These are phyloP conservation scores for Phaethon lepturus DNA, from an alignment of 2,113 vertebrate genomes.

Conservation along the genomic window DNA sequence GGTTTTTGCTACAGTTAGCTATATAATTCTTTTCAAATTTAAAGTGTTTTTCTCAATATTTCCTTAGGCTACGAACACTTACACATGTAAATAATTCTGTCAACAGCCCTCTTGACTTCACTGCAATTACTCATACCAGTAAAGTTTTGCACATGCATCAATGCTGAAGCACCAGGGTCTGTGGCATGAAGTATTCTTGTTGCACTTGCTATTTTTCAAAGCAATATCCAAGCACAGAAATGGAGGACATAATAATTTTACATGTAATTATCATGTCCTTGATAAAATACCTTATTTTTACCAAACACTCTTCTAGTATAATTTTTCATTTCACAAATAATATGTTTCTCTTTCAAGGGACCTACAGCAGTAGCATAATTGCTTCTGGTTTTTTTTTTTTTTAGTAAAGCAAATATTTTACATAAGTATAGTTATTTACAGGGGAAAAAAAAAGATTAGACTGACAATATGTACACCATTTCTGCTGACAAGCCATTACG, in stretches of 20 bases:
- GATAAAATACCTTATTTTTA: neutral
- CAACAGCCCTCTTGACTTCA: neutral
- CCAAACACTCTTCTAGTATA: neutral
- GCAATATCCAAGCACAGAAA: neutral
- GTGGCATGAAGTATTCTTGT: neutral
- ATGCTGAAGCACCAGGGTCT: neutral
- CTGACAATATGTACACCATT: neutral
- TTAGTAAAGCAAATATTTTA: neutral
- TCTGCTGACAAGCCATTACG: neutral
- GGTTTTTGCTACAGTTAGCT: neutral
- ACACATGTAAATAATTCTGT: neutral
- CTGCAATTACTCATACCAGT: neutral
- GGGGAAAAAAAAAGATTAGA: neutral
- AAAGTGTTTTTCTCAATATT: neutral
- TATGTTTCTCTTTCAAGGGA: neutral
- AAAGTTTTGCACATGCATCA: neutral
- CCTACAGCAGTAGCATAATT: neutral
- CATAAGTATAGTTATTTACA: neutral
- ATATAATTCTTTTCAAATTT: neutral
- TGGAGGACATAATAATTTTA: neutral
- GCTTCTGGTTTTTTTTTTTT: neutral
- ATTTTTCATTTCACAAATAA: neutral
- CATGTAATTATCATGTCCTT: neutral
- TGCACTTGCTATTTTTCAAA: neutral
- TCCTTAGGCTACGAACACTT: neutral